These are phyloP conservation scores for Schizopygopsis pylzovi DNA, from an alignment of 2,797 vertebrate genomes.

Conservation along the genomic window DNA sequence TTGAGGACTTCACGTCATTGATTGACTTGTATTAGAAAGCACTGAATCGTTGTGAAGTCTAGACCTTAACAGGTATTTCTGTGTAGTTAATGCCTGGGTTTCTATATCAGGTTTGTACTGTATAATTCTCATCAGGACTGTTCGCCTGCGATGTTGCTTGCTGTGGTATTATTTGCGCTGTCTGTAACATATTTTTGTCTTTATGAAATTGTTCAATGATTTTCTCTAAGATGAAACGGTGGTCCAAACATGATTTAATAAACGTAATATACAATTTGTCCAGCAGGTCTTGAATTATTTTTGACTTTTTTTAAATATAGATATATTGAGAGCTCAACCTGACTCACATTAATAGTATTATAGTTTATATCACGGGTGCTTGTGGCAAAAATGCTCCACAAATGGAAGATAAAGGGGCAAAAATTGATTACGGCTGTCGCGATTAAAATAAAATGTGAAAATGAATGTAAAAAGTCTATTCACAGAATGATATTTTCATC, in stretches of 20 bases:
- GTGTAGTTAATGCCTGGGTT: slow-evolving; percentile 19
- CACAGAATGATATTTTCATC: neutral
- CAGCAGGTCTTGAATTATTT: neutral
- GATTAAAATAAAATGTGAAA: neutral
- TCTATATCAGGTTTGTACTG: slow-evolving; percentile 39
- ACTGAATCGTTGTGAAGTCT: slow-evolving; percentile 41
- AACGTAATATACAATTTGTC: slow-evolving; percentile 24
- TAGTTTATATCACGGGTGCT: neutral
- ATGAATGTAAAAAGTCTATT: neutral
- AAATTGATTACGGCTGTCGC: neutral
- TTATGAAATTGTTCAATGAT: slow-evolving; percentile 17
- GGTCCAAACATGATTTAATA: slow-evolving; percentile 40
- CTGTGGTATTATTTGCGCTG: slow-evolving; percentile 43
- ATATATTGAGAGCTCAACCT: neutral
- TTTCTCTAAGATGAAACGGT: slow-evolving; percentile 8
- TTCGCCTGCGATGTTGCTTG: slow-evolving; percentile 25
- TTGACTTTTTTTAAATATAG: neutral
- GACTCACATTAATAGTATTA: neutral
- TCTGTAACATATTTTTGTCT: slow-evolving; percentile 30
- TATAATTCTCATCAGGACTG: slow-evolving; percentile 1
- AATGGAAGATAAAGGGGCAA: neutral
- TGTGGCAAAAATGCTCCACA: neutral
- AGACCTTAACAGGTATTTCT: slow-evolving; percentile 28
- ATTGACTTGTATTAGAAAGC: slow-evolving; percentile 11
- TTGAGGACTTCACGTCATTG: slow-evolving; percentile 15